Base-by-base conservation (phyloP, 2,888 invertebrate genomes). In the Brenthis ino region DNA sequence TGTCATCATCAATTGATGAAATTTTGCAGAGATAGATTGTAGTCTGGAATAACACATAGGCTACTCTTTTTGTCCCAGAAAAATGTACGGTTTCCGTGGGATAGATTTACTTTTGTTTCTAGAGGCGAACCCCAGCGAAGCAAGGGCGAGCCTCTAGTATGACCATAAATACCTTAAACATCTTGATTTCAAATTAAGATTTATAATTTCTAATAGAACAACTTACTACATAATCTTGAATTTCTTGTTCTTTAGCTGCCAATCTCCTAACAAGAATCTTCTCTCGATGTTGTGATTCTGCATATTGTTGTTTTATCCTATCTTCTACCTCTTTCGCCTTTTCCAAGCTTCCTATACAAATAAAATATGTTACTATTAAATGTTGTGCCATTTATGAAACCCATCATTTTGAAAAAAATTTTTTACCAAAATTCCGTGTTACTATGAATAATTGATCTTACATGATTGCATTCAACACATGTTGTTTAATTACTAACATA, bases 241-340 rank as follows among this genome's bases (percentile, higher is more conserved):
- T 95, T 93, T 99, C 99, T 88, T 99, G 98, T 86, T 99, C 99
- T 92, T 99, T 99, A 75, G 97, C 96, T 72, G 98, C 97, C 77
- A 99, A 94, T 81, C 98, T 94, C 82, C 98, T 96, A 78, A 98
- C 96, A 78, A 99, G 95, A 75, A 98, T 96, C 90, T 97, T 97
- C 89, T 99, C 99, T 80, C 98, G 95, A 79, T 98, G 96, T 82
- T 97, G 96, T 74, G 97, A 96, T 85, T 99, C 99, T 68, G 95
- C 94, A 83, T 96, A 95, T 85, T 98, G 97, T 79, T 96, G 95
- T 81, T 96, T 96, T 82, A 96, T 93, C 83, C 96, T 96, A 78
- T 96, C 96, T 89, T 96, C 96, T 79, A 95, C 94, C 88, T 97
- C 96, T 89, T 95, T 95, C 84, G 96, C 92, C 83, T 95, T 95